Evolutionary conservation across 2,113 vertebrate genomes (phyloP), one percentile per base, ranked within the genome.

Genomic region (Nesogale talazaci): DNA sequence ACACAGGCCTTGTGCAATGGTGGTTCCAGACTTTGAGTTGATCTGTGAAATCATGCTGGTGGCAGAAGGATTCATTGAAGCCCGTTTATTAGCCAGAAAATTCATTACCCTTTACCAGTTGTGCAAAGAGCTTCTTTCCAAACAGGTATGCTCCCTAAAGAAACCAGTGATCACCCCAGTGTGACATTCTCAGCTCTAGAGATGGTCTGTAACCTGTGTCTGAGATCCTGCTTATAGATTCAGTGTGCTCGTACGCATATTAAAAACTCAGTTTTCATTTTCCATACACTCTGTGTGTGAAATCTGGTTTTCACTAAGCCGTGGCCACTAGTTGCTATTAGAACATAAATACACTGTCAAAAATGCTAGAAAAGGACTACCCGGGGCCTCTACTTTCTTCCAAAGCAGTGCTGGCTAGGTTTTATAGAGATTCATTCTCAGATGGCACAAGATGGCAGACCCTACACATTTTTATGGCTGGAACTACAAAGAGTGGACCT

Each of bases 21-120:
- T 99, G 52, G 99, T 99, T 86, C 99, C 99, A 4, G 99, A 99
- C 97, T 99, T 99, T 31, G 99, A 99, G 94, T 96, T 99, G 86
- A 99, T 99, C 96, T 99, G 99, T 98, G 99, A 99, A 96, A 99
- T 99, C 72, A 99, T 99, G 99, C 93, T 99, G 97, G 99, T 99
- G 95, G 99, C 99, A 0, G 99, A 99, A 97, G 99, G 99, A 42
- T 99, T 99, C 97, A 96, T 99, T 0, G 98, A 98, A 77, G 99
- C 99, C n/a, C 97, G 98, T 1, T 84, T 97, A 0, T 96, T 99
- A 40, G 99, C 99, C 23, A 98, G 98, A 95, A 99, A 99, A 89
- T 99, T 99, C 93, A 99, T 99, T 96, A 99, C 99, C 0, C 98
- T 99, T 63, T 99, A 99, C 96, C 98, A 97, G 0, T 95, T 99